Conservation (phyloP, 1,140 invertebrate species). For the Trinorchestia longiramus region DNA sequence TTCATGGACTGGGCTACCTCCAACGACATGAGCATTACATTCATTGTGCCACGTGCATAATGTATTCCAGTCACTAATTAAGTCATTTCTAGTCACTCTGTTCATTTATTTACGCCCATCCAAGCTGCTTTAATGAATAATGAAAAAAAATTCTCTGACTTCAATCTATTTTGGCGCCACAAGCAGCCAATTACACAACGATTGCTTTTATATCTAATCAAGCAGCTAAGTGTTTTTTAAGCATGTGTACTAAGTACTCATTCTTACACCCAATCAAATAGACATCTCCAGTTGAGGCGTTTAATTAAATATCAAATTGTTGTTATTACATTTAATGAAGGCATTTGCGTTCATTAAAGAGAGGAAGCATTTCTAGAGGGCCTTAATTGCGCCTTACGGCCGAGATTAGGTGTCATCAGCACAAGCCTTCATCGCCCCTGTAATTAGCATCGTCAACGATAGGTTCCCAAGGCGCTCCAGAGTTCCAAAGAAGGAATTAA, state of each 20-base stretch:
- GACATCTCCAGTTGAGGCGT: neutral
- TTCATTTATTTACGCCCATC: no score
- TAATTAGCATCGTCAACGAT: conserved; percentile 52
- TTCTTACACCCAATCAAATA: neutral
- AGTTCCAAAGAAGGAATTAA: conserved; percentile 25
- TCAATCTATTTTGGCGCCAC: neutral
- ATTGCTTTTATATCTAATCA: neutral
- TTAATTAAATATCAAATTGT: neutral
- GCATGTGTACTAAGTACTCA: neutral
- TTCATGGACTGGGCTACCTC: no score
- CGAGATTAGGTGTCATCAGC: conserved; percentile 50
- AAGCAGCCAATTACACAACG: neutral
- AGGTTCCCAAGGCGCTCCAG: neutral
- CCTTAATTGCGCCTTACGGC: conserved; percentile 22
- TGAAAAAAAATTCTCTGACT: neutral
- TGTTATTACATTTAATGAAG: neutral
- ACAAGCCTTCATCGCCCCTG: neutral
- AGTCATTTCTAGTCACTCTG: no score
- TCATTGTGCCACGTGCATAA: no score
- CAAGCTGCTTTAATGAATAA: neutral
- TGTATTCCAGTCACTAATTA: no score
- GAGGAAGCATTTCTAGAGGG: neutral
- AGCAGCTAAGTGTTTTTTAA: neutral
- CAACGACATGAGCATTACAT: no score
- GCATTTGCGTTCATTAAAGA: conserved; percentile 20